Conservation (phyloP, 2,797 vertebrate species). For the Prunella strophiata region DNA sequence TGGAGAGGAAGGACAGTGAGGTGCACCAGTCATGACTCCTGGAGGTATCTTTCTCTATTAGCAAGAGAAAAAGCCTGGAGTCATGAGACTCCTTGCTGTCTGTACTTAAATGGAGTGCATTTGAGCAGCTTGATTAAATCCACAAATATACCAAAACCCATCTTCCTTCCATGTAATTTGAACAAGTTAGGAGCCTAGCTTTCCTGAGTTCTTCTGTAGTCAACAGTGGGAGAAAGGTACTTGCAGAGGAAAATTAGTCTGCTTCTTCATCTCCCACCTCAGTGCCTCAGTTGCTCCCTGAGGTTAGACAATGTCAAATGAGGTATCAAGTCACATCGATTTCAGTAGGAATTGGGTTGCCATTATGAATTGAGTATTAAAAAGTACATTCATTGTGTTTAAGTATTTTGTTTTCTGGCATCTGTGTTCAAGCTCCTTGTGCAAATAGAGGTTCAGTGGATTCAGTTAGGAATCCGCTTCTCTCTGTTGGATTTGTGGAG, state of each 20-base stretch:
- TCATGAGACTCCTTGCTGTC: neutral
- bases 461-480: neutral
- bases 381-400: neutral
- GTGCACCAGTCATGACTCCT: neutral
- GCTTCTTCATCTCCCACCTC: neutral
- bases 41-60: neutral
- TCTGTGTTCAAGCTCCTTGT: neutral
- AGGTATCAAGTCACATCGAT: rapidly evolving
- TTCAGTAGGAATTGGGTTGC: neutral
- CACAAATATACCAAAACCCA: neutral
- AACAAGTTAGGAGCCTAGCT: neutral
- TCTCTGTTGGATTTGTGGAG: neutral
- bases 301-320: neutral
- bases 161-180: neutral
- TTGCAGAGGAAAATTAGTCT: neutral
- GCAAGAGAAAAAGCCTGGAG: neutral
- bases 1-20: neutral
- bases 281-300: neutral
- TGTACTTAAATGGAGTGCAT: neutral
- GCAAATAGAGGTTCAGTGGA: neutral
- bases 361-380: neutral
- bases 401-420: neutral
- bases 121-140: neutral
- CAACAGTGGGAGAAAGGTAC: neutral
- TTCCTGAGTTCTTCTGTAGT: neutral